A percentile compares a stretch with the other conserved stretches of the same genome.
phyloP scores from a whole-genome alignment of 2,113 vertebrate species.

The Sphyrna mokarran region DNA sequence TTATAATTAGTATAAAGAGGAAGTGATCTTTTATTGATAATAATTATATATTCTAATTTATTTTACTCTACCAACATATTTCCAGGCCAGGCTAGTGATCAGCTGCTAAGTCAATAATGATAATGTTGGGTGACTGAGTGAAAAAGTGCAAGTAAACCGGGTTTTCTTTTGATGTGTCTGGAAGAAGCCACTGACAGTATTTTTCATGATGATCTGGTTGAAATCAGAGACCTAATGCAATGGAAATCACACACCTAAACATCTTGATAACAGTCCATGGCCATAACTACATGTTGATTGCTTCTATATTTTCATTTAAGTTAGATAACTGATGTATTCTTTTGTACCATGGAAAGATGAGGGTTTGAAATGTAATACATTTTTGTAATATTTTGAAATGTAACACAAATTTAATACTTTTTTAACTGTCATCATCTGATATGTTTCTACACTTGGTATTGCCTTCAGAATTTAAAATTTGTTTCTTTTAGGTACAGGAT shows the following conservation, averaged over 20 bases:
- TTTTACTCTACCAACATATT: neutral
- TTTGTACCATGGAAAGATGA: neutral
- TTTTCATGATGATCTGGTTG: neutral
- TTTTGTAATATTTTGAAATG: neutral
- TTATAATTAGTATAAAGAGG: neutral
- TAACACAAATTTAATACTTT: neutral
- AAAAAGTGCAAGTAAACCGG: neutral
- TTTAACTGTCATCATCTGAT: neutral
- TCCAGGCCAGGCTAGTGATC: neutral
- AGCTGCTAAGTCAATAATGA: neutral
- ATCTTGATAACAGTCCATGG: no score
- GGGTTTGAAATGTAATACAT: neutral
- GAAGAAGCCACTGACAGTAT: neutral
- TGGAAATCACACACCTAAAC: neutral
- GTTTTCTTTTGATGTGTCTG: neutral
- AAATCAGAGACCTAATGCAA: neutral
- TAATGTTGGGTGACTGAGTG: neutral
- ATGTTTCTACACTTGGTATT: neutral
- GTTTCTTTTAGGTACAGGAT: slow-evolving; percentile 62
- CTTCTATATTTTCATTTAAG: neutral
- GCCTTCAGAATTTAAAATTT: neutral
- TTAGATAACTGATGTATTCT: neutral
- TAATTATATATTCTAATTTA: neutral
- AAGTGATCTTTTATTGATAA: neutral
- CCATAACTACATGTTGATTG: neutral